Evolutionary conservation across 2,113 vertebrate species (phyloP), one percentile per base, ranked within the genome.

Genomic region (Lasiurus borealis): DNA sequence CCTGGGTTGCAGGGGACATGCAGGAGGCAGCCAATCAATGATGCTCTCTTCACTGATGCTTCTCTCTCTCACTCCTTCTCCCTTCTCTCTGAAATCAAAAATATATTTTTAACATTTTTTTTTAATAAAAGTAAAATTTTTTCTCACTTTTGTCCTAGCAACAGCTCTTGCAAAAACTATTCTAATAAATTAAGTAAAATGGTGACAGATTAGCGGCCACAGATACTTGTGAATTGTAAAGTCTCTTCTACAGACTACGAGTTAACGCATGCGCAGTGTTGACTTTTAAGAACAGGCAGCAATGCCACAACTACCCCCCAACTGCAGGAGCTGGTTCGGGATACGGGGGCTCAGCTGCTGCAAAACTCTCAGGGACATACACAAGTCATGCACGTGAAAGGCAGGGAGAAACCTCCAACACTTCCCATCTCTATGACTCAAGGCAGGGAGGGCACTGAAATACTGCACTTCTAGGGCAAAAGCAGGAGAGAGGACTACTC

Each of bases 281-380:
- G 3, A 50, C 4, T 25, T 2, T 9, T 75, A 23, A 19, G 50
- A 31, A 44, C 54, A 31, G 25, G 54, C 19, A 15, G 66, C 19
- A 6, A 6, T 57, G 54, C 40, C 0, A 15, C 34, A 6, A 21
- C 3, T 40, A 40, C 40, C 40, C 3, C 1, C 34, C 3, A 19
- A 5, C 1, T 0, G 2, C 5, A 11, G 46, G 8, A 1, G 11
- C 59, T 1, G 23, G n/a, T 31, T 54, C 18, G 0, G 8, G 62
- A 90, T 31, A 48, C 3, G 0, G 18, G 62, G 15, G 6, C 73
- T 3, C 11, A 3, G 2, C 13, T 16, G 4, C 7, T 4, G 8
- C 21, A 40, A 69, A 23, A 44, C 34, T 13, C 14, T 11, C 6
- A 2, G 2, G 6, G 29, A 29, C 5, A 36, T 31, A 6, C 23